phyloP scores from a whole-genome alignment of 2,888 invertebrate genomes.

The Orthosia cruda region DNA sequence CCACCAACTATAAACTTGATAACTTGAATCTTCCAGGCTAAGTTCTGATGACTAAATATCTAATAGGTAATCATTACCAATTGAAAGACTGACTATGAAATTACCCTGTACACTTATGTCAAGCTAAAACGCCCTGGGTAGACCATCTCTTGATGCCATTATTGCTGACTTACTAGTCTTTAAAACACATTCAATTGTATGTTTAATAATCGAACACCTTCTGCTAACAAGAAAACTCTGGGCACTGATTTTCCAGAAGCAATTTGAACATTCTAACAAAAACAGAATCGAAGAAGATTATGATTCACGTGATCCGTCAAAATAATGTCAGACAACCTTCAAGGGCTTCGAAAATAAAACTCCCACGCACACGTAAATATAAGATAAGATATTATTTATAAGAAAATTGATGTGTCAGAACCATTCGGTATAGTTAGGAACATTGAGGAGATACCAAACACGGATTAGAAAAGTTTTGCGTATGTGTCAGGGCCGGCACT shows the following conservation, averaged over 20 bases:
- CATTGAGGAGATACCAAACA: conserved; percentile 48
- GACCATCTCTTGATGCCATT: too few species aligned
- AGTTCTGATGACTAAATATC: too few species aligned
- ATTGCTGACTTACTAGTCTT: too few species aligned
- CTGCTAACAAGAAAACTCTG: neutral
- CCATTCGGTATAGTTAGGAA: conserved; percentile 55
- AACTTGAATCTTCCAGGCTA: too few species aligned
- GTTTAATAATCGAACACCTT: neutral
- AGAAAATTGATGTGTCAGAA: conserved; percentile 68
- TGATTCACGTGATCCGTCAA: conserved; percentile 32
- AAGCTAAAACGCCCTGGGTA: too few species aligned
- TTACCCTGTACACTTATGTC: too few species aligned
- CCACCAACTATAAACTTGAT: too few species aligned
- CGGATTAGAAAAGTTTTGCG: conserved; percentile 60
- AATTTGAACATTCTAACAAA: neutral
- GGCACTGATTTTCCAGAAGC: too few species aligned
- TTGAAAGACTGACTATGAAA: too few species aligned
- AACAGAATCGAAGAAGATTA: neutral
- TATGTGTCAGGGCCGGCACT: conserved; percentile 47
- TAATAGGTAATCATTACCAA: too few species aligned
- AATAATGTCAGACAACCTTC: conserved; percentile 11
- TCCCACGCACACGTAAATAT: conserved; percentile 41
- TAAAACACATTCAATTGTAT: neutral
- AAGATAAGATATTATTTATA: conserved; percentile 49
- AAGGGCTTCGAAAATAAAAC: conserved; percentile 22